Conservation (phyloP, 2,113 vertebrate genomes). For the Gymnocephalus cernua region DNA sequence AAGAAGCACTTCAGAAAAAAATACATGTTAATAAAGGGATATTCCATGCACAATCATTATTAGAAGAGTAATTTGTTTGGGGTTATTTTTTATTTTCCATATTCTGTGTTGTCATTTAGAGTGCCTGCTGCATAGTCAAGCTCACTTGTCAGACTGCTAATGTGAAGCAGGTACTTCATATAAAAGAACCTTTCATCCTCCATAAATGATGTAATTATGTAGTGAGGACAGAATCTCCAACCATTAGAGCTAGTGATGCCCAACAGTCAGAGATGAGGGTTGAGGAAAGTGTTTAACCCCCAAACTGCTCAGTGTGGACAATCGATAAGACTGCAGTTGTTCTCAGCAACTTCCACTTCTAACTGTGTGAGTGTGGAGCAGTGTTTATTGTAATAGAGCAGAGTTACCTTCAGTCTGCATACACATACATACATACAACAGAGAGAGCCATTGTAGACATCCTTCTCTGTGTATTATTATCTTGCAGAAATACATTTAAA, state of each 20-base stretch:
- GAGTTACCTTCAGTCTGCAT: not conserved
- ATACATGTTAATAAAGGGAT: not conserved
- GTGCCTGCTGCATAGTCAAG: not conserved
- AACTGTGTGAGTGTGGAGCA: not conserved
- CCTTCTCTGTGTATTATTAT: not conserved
- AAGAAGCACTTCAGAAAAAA: not conserved
- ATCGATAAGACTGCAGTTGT: constrained; percentile 5
- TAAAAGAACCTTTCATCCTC: not conserved
- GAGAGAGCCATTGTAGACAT: not conserved
- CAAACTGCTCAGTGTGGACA: not conserved
- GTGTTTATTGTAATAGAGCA: not conserved
- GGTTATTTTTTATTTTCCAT: not conserved
- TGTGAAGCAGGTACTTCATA: not conserved
- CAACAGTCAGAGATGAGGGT: not conserved
- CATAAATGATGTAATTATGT: not conserved
- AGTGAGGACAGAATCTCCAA: not conserved
- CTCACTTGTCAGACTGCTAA: not conserved
- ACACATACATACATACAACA: not conserved
- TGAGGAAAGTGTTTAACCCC: not conserved
- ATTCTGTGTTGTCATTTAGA: not conserved
- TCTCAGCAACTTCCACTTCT: not conserved
- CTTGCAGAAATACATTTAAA: not conserved
- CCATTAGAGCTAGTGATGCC: not conserved
- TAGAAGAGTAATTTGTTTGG: not conserved
- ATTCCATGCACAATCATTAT: not conserved